A percentile compares a stretch with the other conserved stretches of the same genome.
These are phyloP conservation scores for Cecidostiba fungosa DNA, from an alignment of 2,888 invertebrate species.

Conservation along the genomic window DNA sequence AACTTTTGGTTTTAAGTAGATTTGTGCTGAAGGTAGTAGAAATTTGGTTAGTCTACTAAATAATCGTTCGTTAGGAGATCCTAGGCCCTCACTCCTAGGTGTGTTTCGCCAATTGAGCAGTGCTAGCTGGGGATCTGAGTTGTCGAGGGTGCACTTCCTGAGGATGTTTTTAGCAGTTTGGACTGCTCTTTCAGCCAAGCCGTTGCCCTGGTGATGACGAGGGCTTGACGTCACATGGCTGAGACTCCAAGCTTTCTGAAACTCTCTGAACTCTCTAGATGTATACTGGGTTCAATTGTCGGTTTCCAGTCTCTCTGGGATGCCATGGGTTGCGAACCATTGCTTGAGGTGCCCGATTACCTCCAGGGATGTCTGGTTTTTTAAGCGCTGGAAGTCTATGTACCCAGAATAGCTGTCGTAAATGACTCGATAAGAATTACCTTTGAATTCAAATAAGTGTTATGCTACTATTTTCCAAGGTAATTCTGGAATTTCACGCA, in stretches of 20 bases:
- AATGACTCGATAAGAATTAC: conserved; percentile 30
- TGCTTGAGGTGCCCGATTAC: conserved; percentile 20
- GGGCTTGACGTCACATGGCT: conserved; percentile 24
- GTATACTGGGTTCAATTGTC: conserved; percentile 40
- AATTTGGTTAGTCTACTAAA: conserved; percentile 49
- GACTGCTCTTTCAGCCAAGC: conserved; percentile 55
- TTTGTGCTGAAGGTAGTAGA: not conserved
- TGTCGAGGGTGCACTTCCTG: conserved; percentile 48
- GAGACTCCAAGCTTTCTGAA: conserved; percentile 41
- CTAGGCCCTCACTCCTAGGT: conserved; percentile 51
- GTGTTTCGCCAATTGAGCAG: conserved; percentile 64
- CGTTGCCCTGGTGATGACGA: conserved; percentile 57
- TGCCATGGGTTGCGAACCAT: conserved; percentile 45
- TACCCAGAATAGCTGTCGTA: conserved; percentile 49
- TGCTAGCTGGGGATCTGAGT: conserved; percentile 59
- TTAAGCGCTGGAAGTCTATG: conserved; percentile 42
- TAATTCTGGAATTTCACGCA: conserved; percentile 56
- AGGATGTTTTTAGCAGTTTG: conserved; percentile 60
- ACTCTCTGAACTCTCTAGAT: conserved; percentile 43
- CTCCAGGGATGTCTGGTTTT: conserved; percentile 31
- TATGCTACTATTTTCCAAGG: conserved; percentile 57
- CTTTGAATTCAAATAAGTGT: conserved; percentile 58
- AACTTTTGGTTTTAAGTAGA: not conserved
- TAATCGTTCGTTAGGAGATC: conserved; percentile 53
- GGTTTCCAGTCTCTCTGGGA: conserved; percentile 32